These are phyloP conservation scores for Gandaritis pyraliata DNA, from an alignment of 2,888 invertebrate genomes.

Conservation along the genomic window DNA sequence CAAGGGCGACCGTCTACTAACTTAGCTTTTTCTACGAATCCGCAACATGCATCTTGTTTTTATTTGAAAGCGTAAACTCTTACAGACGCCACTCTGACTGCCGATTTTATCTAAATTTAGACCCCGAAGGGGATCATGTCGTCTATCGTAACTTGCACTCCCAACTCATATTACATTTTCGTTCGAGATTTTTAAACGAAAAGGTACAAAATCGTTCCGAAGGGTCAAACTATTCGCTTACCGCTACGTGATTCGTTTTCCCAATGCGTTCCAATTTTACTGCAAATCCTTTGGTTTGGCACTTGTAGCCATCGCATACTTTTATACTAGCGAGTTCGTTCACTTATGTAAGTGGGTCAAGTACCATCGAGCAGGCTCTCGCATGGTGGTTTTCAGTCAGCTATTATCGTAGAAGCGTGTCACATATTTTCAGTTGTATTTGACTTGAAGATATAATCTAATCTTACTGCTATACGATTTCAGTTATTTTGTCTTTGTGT, in stretches of 20 bases:
- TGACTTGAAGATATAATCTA: background rate
- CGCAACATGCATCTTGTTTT: constrained; percentile 10
- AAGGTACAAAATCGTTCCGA: background rate
- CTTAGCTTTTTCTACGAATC: constrained; percentile 12
- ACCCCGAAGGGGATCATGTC: constrained; percentile 9
- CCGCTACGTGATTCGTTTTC: constrained; percentile 20
- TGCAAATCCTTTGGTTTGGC: constrained; percentile 6
- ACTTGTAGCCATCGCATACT: constrained; percentile 1
- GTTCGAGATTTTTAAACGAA: background rate
- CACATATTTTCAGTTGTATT: constrained; percentile 18
- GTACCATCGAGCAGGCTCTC: constrained; percentile 32
- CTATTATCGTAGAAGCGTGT: constrained; percentile 30
- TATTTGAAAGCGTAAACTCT: constrained; percentile 31
- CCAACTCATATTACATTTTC: background rate
- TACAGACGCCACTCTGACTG: constrained; percentile 40
- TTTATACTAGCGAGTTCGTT: constrained; percentile 16
- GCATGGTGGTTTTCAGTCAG: constrained; percentile 32
- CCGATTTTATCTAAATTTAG: constrained; percentile 48
- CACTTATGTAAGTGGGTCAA: constrained; percentile 39
- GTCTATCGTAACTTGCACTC: constrained; percentile 2
- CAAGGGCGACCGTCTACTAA: constrained; percentile 7
- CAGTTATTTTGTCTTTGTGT: background rate
- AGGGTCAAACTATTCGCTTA: constrained; percentile 11
- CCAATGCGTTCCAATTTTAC: constrained; percentile 11
- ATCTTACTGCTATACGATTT: constrained; percentile 1